phyloP scores from a whole-genome alignment of 2,113 vertebrate genomes.

The Corythoichthys intestinalis region DNA sequence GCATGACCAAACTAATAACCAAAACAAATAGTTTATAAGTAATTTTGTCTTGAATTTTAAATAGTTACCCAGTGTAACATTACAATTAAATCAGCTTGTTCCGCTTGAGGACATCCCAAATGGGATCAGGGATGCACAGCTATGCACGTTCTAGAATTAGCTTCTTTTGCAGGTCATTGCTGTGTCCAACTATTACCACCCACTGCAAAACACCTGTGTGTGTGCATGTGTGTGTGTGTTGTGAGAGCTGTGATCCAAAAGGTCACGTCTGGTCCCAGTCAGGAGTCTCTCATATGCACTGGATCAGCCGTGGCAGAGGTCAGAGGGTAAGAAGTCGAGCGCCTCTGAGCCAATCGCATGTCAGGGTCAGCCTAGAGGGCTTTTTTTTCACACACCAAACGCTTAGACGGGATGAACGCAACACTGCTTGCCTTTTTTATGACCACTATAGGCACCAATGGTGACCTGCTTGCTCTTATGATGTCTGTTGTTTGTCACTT shows the following conservation, averaged over 20 bases:
- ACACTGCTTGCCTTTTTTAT: constrained; percentile 32
- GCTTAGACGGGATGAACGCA: constrained; percentile 49
- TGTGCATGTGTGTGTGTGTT: constrained; percentile 6
- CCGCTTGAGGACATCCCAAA: constrained; percentile 16
- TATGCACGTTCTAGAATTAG: constrained; percentile 2
- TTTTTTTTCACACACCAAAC: constrained; percentile 40
- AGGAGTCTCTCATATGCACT: constrained; percentile 66
- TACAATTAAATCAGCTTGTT: constrained; percentile 16
- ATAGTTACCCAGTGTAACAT: constrained; percentile 16
- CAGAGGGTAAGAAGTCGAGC: constrained; percentile 43
- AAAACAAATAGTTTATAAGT: background rate
- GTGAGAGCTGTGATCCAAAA: constrained; percentile 34
- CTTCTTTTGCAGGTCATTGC: constrained; percentile 12
- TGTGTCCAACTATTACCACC: constrained; percentile 38
- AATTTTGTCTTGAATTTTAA: background rate
- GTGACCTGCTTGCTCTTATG: constrained; percentile 11
- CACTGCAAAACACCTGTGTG: constrained; percentile 40
- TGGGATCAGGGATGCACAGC: constrained; percentile 13
- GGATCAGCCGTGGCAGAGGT: constrained; percentile 56
- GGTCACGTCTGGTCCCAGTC: constrained; percentile 53
- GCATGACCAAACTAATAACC: background rate
- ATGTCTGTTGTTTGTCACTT: constrained; percentile 15
- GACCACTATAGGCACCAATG: background rate
- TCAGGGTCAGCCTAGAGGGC: constrained; percentile 37
- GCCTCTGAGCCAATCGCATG: constrained; percentile 51